Conservation (phyloP, 2,888 invertebrate species). For the Celastrina argiolus region DNA sequence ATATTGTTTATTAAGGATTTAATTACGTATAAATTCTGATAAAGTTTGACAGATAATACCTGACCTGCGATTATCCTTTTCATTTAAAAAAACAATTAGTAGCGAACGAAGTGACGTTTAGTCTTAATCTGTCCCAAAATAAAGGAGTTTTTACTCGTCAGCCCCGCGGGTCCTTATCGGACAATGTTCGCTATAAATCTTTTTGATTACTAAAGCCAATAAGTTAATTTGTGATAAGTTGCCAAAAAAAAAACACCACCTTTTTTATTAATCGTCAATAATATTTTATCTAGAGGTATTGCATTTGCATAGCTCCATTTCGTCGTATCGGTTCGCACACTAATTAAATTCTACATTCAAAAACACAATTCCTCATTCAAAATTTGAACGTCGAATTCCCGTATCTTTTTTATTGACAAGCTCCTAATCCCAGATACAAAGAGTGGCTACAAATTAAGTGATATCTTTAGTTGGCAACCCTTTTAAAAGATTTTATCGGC, state of each 20-base stretch:
- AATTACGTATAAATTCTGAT: constrained; percentile 54
- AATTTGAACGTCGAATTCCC: constrained; percentile 31
- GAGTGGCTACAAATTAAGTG: constrained; percentile 76
- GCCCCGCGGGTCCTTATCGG: neutral
- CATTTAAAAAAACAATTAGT: constrained; percentile 59
- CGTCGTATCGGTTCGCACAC: neutral
- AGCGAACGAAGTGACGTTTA: constrained; percentile 30
- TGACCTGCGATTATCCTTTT: constrained; percentile 52
- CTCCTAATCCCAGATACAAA: constrained; percentile 67
- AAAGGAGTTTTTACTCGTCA: neutral
- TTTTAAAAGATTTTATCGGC: constrained; percentile 73
- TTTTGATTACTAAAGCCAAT: neutral
- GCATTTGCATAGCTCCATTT: neutral
- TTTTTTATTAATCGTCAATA: neutral
- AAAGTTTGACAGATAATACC: constrained; percentile 56
- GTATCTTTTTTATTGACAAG: constrained; percentile 49
- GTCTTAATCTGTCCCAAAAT: constrained; percentile 10
- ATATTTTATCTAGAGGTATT: neutral
- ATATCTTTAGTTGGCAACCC: constrained; percentile 76
- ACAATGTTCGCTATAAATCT: neutral
- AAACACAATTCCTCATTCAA: constrained; percentile 48
- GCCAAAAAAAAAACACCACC: neutral
- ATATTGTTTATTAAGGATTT: constrained; percentile 42
- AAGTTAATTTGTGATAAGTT: neutral
- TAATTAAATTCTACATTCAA: constrained; percentile 41